Base-by-base conservation (phyloP, 2,797 vertebrate species). In the Myripristis murdjan region DNA sequence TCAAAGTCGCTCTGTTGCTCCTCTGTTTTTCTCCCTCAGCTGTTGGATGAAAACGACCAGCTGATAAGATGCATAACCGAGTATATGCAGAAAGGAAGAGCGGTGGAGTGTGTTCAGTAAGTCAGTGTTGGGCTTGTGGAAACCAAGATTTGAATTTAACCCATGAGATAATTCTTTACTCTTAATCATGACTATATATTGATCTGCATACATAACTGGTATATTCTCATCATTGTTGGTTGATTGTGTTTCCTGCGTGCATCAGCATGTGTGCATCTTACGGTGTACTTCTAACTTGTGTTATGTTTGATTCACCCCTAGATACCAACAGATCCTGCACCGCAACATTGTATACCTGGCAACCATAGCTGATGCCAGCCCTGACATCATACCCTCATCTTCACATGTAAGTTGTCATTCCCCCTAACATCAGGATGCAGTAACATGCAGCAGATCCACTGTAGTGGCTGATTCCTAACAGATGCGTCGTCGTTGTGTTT, bases 31-130 rank as follows among this genome's bases (percentile, higher is more conserved):
- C 26, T 76, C 3, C 55, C 2, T 0, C 46, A 98, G 98, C 66
- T 99, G 47, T 92, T 99, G 73, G 97, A 99, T 61, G 98, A 99
- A 89, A 99, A 99, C 66, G 97, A 99, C 59, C 98, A 99, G 88
- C 80, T 99, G 44, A 93, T 99, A 31, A 88, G 95, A 59, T 98
- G 97, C 77, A 98, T 99, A 61, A 82, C 95, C 8, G 97, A 99
- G 54, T 98, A 98, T 88, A 97, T 97, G 95, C 97, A 96, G 91
- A 98, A 97, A 84, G 98, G 98, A 49, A 92, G 97, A 31, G 96
- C 97, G 0, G 89, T 94, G 5, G 97, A 99, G 79, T 99, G 97
- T 68, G 95, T 97, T 0, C 96, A 98, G 98, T 99, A 78, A 96
- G 98, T 95, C 6, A 9, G 7, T 65, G 23, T 3, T 39, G n/a